phyloP scores from a whole-genome alignment of 2,888 invertebrate species.

The Phengaris arion region DNA sequence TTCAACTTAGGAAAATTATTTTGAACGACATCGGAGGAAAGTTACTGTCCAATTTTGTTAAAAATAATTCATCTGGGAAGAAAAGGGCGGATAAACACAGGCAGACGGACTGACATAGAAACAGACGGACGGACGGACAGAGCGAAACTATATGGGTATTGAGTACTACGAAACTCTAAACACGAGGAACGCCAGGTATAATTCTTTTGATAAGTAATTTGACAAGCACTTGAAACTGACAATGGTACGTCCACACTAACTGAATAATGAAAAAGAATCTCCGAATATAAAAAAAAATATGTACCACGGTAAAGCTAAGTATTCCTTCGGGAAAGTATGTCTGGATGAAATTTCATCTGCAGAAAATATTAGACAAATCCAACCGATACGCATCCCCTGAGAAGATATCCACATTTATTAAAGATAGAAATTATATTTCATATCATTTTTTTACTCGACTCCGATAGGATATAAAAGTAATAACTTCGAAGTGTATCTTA shows the following conservation, averaged over 20 bases:
- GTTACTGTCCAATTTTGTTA: no score
- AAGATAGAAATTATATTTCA: constrained; percentile 14
- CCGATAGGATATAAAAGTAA: constrained; percentile 15
- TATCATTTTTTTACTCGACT: constrained; percentile 14
- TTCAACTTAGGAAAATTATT: no score
- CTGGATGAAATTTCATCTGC: constrained; percentile 39
- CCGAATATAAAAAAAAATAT: background rate
- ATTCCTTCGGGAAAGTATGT: constrained; percentile 20
- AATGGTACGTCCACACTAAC: background rate
- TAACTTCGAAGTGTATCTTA: background rate
- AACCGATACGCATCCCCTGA: constrained; percentile 33
- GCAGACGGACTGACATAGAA: no score
- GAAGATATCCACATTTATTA: constrained; percentile 22
- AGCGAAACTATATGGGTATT: no score
- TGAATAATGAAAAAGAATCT: background rate
- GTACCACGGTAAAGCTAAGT: background rate
- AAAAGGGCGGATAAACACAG: no score
- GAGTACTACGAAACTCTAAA: background rate
- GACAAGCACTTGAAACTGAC: background rate
- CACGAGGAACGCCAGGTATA: background rate
- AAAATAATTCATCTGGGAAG: no score
- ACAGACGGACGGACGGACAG: no score
- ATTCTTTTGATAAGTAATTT: background rate
- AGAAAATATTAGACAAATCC: constrained; percentile 39
- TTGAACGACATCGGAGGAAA: background rate